These are phyloP conservation scores for Drosophila maculinotata DNA, from an alignment of 2,888 invertebrate genomes.

Conservation along the genomic window DNA sequence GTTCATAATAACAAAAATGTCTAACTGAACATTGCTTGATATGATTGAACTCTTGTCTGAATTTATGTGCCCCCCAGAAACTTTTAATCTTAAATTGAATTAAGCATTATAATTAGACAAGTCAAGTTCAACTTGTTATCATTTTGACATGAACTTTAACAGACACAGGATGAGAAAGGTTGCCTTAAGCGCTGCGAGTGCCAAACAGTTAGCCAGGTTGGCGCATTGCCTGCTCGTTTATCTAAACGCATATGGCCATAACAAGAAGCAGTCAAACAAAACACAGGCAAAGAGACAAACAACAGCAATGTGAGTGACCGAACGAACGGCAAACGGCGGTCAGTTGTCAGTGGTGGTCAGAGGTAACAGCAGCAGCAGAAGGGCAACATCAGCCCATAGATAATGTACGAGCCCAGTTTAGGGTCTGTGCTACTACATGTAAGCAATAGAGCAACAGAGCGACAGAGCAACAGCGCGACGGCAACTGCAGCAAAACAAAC, in stretches of 20 bases:
- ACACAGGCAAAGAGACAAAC: neutral
- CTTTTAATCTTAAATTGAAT: too few relatives aligned
- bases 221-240: slow-evolving; percentile 57
- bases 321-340: slow-evolving; percentile 6
- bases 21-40: too few relatives aligned
- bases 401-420: slow-evolving; percentile 16
- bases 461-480: too few relatives aligned
- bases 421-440: slow-evolving; percentile 25
- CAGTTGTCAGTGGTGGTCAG: slow-evolving; percentile 42
- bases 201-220: slow-evolving; percentile 42
- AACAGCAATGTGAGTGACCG: slow-evolving; percentile 44
- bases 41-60: too few relatives aligned
- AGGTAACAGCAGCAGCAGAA: slow-evolving; percentile 21
- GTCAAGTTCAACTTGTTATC: too few relatives aligned
- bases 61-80: too few relatives aligned
- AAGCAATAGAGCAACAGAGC: too few relatives aligned
- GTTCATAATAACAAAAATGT: too few relatives aligned
- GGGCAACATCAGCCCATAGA: slow-evolving; percentile 13
- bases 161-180: too few relatives aligned
- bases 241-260: slow-evolving; percentile 38
- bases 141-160: too few relatives aligned
- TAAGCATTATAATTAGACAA: too few relatives aligned
- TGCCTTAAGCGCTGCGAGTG: too few relatives aligned
- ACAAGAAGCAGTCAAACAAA: slow-evolving; percentile 2
- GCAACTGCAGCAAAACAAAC: slow-evolving; percentile 3